Percentiles rank a stretch among this genome's conserved stretches.
Conservation (phyloP, 2,113 vertebrate genomes). For the Protomyctophum bolini region DNA sequence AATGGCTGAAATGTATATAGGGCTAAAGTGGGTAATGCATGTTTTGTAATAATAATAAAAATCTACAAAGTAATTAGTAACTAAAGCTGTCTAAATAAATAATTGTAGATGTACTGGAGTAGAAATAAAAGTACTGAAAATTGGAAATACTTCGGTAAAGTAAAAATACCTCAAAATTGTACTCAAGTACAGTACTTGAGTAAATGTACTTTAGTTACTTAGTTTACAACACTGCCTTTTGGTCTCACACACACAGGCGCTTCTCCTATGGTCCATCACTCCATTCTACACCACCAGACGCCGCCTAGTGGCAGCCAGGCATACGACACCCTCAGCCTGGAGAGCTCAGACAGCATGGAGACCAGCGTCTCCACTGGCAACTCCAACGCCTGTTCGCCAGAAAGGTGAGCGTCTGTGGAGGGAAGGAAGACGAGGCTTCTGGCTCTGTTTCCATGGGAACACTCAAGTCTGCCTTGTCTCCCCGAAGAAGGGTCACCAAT, state of each 20-base stretch:
- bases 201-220: too few relatives aligned
- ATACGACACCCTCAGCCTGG: conserved; percentile 95
- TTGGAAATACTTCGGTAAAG: too few relatives aligned
- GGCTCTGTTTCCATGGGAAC: conserved; percentile 80
- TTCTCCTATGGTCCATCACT: conserved; percentile 84
- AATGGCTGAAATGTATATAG: too few relatives aligned
- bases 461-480: conserved; percentile 71
- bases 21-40: too few relatives aligned
- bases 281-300: conserved; percentile 89
- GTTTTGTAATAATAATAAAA: too few relatives aligned
- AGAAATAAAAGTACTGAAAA: too few relatives aligned
- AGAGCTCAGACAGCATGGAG: conserved; percentile 98
- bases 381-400: conserved; percentile 89
- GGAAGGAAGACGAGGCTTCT: conserved; percentile 42
- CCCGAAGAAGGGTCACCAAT: conserved; percentile 72
- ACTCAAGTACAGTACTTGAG: too few relatives aligned
- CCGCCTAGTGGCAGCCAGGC: conserved; percentile 80
- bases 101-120: too few relatives aligned
- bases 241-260: conserved; percentile 54
- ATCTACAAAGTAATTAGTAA: too few relatives aligned
- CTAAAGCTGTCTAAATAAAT: too few relatives aligned
- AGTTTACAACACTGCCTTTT: background rate
- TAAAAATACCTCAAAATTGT: too few relatives aligned
- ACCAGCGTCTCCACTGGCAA: conserved; percentile 93
- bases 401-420: conserved; percentile 82